Evolutionary conservation across 2,113 vertebrate species (phyloP), one percentile per base, ranked within the genome.

Genomic region (Danionella cerebrum): DNA sequence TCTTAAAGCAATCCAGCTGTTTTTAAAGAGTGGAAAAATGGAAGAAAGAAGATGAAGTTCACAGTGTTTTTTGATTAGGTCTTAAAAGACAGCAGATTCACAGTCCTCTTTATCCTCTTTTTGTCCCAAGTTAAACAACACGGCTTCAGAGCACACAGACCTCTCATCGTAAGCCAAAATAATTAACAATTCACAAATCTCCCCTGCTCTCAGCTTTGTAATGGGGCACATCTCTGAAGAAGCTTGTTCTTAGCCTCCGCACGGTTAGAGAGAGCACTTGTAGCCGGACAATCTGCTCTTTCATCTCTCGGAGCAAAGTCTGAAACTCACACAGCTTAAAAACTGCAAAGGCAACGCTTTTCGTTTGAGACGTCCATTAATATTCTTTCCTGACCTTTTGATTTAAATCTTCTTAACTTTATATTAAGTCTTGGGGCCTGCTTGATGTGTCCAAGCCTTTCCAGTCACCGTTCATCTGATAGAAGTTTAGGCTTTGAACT

Each of bases 371-470:
- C 55, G 51, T 82, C 74, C 75, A 82, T 82, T 85, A 78, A 84
- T 83, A 80, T 79, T 82, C 75, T 75, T 14, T 63, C 38, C 50
- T 78, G 84, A 88, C 84, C 85, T 87, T 89, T 89, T 88, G 84
- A 88, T 87, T 84, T 85, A 88, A 89, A 89, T 87, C 84, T 84
- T 87, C 87, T 89, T 87, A 87, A 84, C 79, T 83, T 86, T 87
- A 84, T 86, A 89, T 86, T 77, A 88, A 88, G 82, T 83, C 76
- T 81, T 86, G 84, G 77, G 82, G 83, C 75, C 78, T 82, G 39
- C 77, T 87, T 84, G 83, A 85, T 79, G 81, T 84, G 79, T 81
- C 76, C 29, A 64, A 58, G 77, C 81, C 83, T 66, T 86, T 87
- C 80, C 86, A 85, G 81, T 85, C 83, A 73, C 81, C 81, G 74